Base-by-base conservation (phyloP, 2,113 vertebrate genomes). In the Spilogale gracilis region DNA sequence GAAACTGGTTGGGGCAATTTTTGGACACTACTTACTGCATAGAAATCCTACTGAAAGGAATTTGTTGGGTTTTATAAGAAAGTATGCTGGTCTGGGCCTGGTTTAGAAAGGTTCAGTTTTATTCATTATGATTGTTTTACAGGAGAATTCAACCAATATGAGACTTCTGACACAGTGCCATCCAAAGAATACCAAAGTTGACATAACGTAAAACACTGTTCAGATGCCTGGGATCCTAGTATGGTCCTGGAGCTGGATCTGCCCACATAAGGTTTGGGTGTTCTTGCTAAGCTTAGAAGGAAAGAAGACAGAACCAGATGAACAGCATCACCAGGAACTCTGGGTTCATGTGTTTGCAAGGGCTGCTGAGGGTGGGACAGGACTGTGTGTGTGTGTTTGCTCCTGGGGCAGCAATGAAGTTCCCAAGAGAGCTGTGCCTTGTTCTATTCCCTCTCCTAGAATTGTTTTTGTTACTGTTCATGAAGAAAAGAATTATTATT, bases 401-500 rank as follows among this genome's bases (percentile, higher is more conserved):
- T 86, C 21, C 87, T 43, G 16, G 48, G 8, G 6, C 8, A 54
- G 52, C 32, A 20, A 9, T 32, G 32, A 65, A 10, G 6, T 88
- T 95, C 94, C 80, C 63, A 82, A 60, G 92, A 95, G 97, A 79
- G 74, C 43, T 67, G 30, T 91, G 48, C 18, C 9, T 45, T 81
- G 50, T 17, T 48, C 32, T 90, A 11, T 3, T 3, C 17, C 13
- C 9, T 6, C 54, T 89, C 67, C 32, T 56, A 83, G 56, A 89
- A 87, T 45, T 80, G 60, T 61, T 94, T 91, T 90, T 74, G 82
- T 89, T 94, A 81, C 92, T 65, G 27, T 69, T 93, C 71, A 76
- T 20, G 65, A 96, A 92, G 32, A 63, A 91, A 82, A 89, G 20
- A 95, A 3, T 23, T 38, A 18, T 69, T 76, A 38, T 5, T n/a